These are phyloP conservation scores for Anguilla anguilla DNA, from an alignment of 2,797 vertebrate species.

Conservation along the genomic window DNA sequence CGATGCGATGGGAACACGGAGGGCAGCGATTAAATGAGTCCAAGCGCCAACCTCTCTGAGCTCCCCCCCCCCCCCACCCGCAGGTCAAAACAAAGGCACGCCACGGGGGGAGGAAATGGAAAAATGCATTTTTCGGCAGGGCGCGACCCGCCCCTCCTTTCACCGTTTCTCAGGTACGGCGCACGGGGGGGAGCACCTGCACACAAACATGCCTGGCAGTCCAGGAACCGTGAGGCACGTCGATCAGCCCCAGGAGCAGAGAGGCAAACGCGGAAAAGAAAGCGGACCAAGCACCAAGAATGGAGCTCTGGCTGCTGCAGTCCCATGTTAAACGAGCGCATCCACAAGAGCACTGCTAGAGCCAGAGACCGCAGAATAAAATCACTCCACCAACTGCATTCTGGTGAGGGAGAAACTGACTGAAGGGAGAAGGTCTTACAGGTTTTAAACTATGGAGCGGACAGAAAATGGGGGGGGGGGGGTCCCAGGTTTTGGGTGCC, in stretches of 20 bases:
- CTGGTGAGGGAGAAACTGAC: not conserved
- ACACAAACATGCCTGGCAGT: not conserved
- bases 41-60: slow-evolving; percentile 2
- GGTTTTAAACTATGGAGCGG: not conserved
- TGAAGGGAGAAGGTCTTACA: not conserved
- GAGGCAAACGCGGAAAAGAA: slow-evolving; percentile 17
- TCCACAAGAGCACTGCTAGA: slow-evolving; percentile 18
- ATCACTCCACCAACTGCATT: not conserved
- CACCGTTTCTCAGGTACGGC: not conserved
- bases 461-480: not conserved
- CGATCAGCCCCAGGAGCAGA: not conserved
- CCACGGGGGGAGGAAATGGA: not conserved
- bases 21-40: not conserved
- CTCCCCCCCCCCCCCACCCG: not conserved
- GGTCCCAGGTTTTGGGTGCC: not conserved
- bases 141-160: not conserved
- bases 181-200: not conserved
- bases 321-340: not conserved
- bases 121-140: not conserved
- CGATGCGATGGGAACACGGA: not conserved
- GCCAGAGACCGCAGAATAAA: not conserved
- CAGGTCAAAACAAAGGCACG: not conserved
- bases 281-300: slow-evolving; percentile 26
- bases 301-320: not conserved
- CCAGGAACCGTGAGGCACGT: not conserved